Evolutionary conservation across 2,888 invertebrate genomes (phyloP), one percentile per base, ranked within the genome.

Genomic region (Papilio demoleus): DNA sequence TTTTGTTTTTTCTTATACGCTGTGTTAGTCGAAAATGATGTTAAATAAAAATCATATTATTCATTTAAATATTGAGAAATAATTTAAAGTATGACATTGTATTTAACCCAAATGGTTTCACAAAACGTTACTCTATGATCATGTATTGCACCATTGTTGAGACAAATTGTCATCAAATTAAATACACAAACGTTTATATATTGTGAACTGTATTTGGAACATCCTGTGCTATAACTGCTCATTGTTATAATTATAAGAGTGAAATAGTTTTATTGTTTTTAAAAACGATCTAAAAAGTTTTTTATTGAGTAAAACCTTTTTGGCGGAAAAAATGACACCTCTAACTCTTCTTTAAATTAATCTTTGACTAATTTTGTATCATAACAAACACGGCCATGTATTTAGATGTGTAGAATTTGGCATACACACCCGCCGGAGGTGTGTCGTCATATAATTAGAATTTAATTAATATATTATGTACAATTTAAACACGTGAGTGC

Each of bases 181-280:
- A 66, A 27, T 50, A 42, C 42, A 6, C n/a, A 31, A 11, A 12
- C 50, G 27, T 24, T 62, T 53, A 31, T 56, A 45, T 22, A 19
- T 19, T 65, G n/a, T n/a, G n/a, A 14, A 17, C 53, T 40, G 22
- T 59, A 62, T 53, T 53, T 60, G 60, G 38, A 19, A 67, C 66
- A 60, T 67, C 60, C 66, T 60, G 38, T 60, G 12, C 22, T 31
- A 42, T 47, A 36, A 66, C 36, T 22, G 34, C 36, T n/a, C 36
- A 38, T 47, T 59, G 47, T 47, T 65, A 27, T 3, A n/a, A n/a
- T 14, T 24, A 14, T 27, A 53, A 14, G 31, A 31, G 31, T 6
- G 31, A 31, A 31, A n/a, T n/a, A n/a, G n/a, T n/a, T n/a, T n/a
- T n/a, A n/a, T n/a, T n/a, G n/a, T n/a, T n/a, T n/a, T n/a, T n/a